Conservation (phyloP, 2,888 invertebrate genomes). For the Drosophila birchii region DNA sequence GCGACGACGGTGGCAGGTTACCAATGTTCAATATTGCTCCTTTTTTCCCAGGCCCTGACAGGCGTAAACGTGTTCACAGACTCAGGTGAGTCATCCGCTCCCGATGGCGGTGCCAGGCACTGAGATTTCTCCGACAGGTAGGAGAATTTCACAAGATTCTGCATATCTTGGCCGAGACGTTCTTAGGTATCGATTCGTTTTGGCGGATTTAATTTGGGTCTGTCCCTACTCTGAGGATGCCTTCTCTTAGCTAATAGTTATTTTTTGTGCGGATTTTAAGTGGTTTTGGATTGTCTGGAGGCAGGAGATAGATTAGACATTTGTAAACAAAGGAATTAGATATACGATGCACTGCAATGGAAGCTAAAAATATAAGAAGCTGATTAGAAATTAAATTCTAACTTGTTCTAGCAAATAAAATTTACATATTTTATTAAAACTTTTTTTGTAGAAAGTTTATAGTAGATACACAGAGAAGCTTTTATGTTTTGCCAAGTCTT, state of each 20-base stretch:
- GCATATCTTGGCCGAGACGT: conserved; percentile 50
- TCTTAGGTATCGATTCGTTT: conserved; percentile 29
- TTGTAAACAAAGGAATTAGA: neutral
- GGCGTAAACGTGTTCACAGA: conserved; percentile 63
- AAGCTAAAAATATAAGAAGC: too few relatives aligned
- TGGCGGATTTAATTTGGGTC: conserved; percentile 21
- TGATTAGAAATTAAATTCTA: neutral
- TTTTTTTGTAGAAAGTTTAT: neutral
- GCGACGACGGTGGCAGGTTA: conserved; percentile 31
- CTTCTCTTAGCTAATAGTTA: neutral
- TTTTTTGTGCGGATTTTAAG: neutral
- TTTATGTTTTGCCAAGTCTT: neutral
- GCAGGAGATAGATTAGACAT: neutral
- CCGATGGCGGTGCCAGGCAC: conserved; percentile 44
- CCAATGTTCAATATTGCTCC: conserved; percentile 51
- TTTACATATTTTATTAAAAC: neutral
- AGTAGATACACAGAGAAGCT: neutral
- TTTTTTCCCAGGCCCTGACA: conserved; percentile 66
- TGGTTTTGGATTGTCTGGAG: conserved; percentile 2
- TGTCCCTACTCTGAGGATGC: neutral
- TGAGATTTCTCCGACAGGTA: conserved; percentile 42
- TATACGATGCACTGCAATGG: too few relatives aligned
- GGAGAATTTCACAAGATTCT: conserved; percentile 67
- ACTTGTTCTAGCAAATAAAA: neutral
- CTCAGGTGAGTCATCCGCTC: conserved; percentile 33